Evolutionary conservation across 2,113 vertebrate genomes (phyloP).

Genomic region (Cercopithecus mona): DNA sequence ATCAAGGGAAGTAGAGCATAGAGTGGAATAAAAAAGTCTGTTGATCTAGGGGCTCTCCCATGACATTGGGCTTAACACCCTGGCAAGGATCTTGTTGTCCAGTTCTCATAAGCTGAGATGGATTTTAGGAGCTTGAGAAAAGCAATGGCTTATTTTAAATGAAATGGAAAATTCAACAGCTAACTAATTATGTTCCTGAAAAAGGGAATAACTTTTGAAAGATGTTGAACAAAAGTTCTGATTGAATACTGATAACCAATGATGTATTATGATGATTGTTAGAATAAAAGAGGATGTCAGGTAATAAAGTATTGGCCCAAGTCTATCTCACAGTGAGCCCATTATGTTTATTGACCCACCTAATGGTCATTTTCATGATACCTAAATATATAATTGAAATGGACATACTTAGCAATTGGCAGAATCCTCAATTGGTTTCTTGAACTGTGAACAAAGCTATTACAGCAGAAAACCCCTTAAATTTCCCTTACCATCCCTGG

Average conservation of each 20-base stretch:
- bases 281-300: neutral
- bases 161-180: neutral
- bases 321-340: neutral
- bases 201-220: neutral
- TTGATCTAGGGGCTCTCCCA: neutral
- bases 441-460: neutral
- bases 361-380: neutral
- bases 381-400: neutral
- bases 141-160: neutral
- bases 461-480: neutral
- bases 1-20: neutral
- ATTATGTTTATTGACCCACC: neutral
- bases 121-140: neutral
- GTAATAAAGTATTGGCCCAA: neutral
- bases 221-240: neutral
- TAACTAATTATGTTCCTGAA: neutral
- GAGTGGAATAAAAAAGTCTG: neutral
- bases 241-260: neutral
- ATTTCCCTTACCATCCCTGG: neutral
- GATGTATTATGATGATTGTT: neutral
- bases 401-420: neutral
- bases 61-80: neutral
- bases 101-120: neutral
- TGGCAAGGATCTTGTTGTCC: neutral
- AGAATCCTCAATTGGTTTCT: neutral